Base-by-base conservation (phyloP, 2,888 invertebrate genomes). In the Scotopteryx bipunctaria region DNA sequence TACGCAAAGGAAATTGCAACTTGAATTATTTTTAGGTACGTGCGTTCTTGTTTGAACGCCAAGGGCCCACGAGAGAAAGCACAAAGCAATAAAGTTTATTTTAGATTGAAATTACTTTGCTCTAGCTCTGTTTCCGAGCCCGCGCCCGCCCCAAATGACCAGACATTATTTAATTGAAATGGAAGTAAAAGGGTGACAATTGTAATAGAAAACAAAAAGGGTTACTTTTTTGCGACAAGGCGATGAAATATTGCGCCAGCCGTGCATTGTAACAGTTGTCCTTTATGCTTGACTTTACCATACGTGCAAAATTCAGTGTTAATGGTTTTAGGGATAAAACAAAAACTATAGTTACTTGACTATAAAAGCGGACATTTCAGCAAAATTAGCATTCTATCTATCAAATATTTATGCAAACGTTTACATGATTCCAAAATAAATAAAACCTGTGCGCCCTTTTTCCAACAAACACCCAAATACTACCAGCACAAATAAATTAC, bases 101-200 rank as follows among this genome's bases (percentile, higher is more conserved):
- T 41, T 51, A 13, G 19, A 35, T 29, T 44, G 3, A 46, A 25
- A 5, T 9, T 27, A 23, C 17, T 14, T 21, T 16, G 14, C 14
- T 38, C 44, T 45, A 15, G 17, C 21, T 27, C 40, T 25, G 31
- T 11, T 41, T 46, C 48, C 45, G 16, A 53, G 46, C 49, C 69
- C 71, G 68, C 78, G 68, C 78, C 81, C 76, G 81, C 78, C 84
- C 81, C 88, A 87, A 90, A 88, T 90, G 90, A 90, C 90, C 90
- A 90, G 88, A 90, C 88, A 90, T 90, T 89, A 90, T 90, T 89
- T 90, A 90, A 90, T 90, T 89, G 89, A 90, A 89, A 86, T 87
- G 72, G 73, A 84, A 87, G 81, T 82, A 69, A 90, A 89, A 88
- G 90, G 90, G 90, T 90, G 89, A 90, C 89, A 86, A 89, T 88